phyloP scores from a whole-genome alignment of 2,113 vertebrate species.

The Saguinus midas region DNA sequence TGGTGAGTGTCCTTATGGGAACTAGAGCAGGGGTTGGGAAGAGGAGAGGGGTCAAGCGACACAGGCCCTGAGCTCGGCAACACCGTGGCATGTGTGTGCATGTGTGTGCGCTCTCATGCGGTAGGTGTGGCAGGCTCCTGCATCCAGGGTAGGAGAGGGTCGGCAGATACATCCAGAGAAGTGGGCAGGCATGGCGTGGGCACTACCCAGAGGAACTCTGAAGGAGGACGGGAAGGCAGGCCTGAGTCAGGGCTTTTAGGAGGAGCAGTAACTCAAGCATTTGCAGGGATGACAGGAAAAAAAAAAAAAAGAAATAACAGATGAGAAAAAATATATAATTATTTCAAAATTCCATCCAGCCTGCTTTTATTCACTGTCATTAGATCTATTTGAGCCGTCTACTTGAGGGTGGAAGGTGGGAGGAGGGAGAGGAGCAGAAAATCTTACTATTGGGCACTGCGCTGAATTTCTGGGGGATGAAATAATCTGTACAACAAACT shows the following conservation, averaged over 20 bases:
- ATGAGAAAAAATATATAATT: background rate
- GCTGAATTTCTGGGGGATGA: too few species aligned
- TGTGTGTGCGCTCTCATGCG: rapidly evolving
- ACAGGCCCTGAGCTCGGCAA: rapidly evolving
- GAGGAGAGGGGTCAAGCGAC: background rate
- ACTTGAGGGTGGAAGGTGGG: too few species aligned
- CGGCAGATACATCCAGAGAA: rapidly evolving
- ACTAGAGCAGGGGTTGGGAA: background rate
- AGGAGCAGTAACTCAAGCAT: background rate
- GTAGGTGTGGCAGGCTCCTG: too few species aligned
- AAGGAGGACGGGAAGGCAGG: background rate
- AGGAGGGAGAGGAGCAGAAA: too few species aligned
- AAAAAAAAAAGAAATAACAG: too few species aligned
- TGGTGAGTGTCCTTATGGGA: rapidly evolving
- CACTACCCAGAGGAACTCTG: rapidly evolving
- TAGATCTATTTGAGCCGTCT: background rate
- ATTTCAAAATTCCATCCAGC: background rate
- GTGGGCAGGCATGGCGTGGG: rapidly evolving
- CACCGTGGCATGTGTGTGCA: rapidly evolving
- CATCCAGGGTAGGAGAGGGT: rapidly evolving
- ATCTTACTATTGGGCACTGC: too few species aligned
- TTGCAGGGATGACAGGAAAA: background rate
- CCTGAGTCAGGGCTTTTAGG: background rate
- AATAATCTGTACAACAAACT: too few species aligned
- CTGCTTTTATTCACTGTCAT: background rate